These are phyloP conservation scores for Porites australiensis DNA, from an alignment of 64 coral and sea anemone species.

Conservation along the genomic window DNA sequence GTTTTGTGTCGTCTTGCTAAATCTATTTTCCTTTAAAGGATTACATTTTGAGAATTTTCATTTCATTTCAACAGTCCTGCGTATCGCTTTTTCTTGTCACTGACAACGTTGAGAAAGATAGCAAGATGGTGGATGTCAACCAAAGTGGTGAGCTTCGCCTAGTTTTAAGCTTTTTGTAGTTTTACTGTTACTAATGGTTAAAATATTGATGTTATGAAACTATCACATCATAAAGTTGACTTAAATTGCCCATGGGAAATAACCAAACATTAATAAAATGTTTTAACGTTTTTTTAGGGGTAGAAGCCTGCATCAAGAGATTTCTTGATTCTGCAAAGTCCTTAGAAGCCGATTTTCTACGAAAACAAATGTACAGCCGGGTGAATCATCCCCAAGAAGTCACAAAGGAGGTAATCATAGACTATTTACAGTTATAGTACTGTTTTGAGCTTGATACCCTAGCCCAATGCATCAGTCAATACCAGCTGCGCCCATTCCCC, in stretches of 20 bases:
- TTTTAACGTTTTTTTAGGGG: conserved; percentile 18
- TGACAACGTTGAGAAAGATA: conserved; percentile 27
- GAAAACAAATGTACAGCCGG: conserved; percentile 77
- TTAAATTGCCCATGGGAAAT: no score
- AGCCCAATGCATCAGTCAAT: no score
- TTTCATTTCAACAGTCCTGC: conserved; percentile 26
- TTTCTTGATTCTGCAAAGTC: conserved; percentile 65
- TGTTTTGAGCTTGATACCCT: no score
- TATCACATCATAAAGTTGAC: no score
- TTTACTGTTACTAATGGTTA: background rate
- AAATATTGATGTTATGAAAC: no score
- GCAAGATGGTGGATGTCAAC: conserved; percentile 2
- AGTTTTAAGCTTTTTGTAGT: background rate
- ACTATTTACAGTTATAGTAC: no score
- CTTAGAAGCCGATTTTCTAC: conserved; percentile 73
- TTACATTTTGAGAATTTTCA: no score
- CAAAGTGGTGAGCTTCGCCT: background rate
- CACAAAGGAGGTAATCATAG: conserved; percentile 50
- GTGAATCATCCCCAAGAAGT: conserved; percentile 75
- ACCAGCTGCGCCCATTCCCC: no score
- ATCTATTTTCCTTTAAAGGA: background rate
- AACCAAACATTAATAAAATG: no score
- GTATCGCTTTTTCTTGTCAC: conserved; percentile 61
- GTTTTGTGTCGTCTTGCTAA: no score
- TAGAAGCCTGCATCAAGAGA: conserved; percentile 58